These are phyloP conservation scores for Rugalucina vietnamica DNA, from an alignment of 2,888 invertebrate genomes.

Conservation along the genomic window DNA sequence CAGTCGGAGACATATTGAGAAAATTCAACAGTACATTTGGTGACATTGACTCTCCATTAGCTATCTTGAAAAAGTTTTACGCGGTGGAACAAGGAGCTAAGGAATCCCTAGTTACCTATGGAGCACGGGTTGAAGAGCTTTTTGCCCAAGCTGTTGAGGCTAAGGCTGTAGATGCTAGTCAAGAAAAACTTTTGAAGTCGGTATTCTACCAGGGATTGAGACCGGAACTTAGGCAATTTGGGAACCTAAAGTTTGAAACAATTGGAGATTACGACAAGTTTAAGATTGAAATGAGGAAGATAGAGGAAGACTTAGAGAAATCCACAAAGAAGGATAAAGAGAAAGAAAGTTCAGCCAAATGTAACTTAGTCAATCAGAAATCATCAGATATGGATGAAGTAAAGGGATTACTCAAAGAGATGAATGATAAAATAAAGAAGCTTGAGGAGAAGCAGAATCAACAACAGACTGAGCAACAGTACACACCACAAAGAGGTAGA, in stretches of 20 bases:
- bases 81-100: neutral
- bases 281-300: neutral
- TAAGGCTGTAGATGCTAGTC: constrained; percentile 3
- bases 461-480: neutral
- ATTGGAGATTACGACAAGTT: neutral
- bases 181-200: too few species aligned
- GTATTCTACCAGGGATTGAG: neutral
- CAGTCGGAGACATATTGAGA: neutral
- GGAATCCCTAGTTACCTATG: neutral
- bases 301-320: neutral
- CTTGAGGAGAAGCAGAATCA: neutral
- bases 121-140: neutral
- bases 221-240: neutral
- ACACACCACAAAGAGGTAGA: neutral
- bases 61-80: constrained; percentile 19
- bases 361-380: neutral
- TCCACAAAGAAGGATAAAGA: neutral
- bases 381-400: neutral
- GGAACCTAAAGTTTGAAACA: neutral
- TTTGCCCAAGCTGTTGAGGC: constrained; percentile 13
- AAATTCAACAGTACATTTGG: neutral
- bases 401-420: neutral
- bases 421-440: neutral
- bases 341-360: neutral
- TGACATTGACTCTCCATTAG: neutral